Evolutionary conservation across 2,113 vertebrate genomes (phyloP), one percentile per base, ranked within the genome.

Genomic region (Ictalurus punctatus): DNA sequence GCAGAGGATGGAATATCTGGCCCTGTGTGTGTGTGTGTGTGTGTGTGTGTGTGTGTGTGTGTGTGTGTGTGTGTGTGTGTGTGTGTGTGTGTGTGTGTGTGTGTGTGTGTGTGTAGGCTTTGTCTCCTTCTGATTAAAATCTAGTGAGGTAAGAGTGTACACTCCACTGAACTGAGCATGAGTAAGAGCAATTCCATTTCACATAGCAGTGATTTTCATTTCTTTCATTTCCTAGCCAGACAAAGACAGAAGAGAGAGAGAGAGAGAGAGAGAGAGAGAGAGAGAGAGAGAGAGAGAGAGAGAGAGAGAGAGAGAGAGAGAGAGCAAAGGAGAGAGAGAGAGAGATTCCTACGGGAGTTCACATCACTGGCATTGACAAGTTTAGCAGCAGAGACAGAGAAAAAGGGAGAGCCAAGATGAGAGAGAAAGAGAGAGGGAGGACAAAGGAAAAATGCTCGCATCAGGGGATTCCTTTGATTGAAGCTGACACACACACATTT

Each of bases 151-250:
- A 84, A 81, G 88, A 92, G 76, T 59, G 56, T 83, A 76, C 78
- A 85, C 86, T 90, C 69, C 87, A 90, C 54, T 88, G 88, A 90
- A 85, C 80, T 83, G 85, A 84, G 34, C 85, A 83, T n/a, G 23
- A 84, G 83, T 84, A 83, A 87, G 85, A 90, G 69, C 79, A 90
- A 91, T 90, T 89, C 71, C 69, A 90, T 90, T 91, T 90, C 89
- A 90, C 90, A 89, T 87, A 83, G 87, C 74, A 44, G 76, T 88
- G 91, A 82, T 90, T 92, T 90, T 89, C 89, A 89, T 89, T 87
- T 87, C 23, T 71, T 76, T 61, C 19, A 65, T 78, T 86, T 67
- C 59, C 63, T 48, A 40, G 61, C 19, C 37, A 69, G 73, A 69
- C 59, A 69, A 65, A 90, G 89, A 63, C 30, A 56, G 40, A 44